Base-by-base conservation (phyloP, 2,113 vertebrate genomes). In the Petrocephalus microphthalmus region DNA sequence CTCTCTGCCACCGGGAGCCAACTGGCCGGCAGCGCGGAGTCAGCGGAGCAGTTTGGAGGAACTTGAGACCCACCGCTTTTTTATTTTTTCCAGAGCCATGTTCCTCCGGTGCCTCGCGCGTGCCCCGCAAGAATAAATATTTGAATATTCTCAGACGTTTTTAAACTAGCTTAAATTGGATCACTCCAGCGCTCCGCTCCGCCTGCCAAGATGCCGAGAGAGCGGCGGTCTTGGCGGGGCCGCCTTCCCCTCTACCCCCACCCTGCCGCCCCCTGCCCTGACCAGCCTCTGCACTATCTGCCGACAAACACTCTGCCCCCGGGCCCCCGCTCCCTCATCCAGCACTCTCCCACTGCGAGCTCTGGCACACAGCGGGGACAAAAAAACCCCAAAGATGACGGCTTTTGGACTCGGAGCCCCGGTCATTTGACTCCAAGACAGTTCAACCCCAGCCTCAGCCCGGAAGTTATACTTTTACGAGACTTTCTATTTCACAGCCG, bases 191-290 rank as follows among this genome's bases (percentile, higher is more conserved):
- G 93, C 92, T 92, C 94, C 93, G 94, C 87, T 95, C 93, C 84
- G 93, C 92, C 91, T 96, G 95, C 95, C 95, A 96, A 96, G 95
- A 96, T 95, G 95, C 95, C 95, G 95, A 94, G 92, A 96, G 94
- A 95, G 94, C 93, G 94, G 93, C 93, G 94, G 95, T 93, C 93
- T 95, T 95, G 95, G 95, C 94, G 92, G 93, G 93, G 92, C 91
- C 89, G 90, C 89, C 91, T 87, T 91, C 93, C 92, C 91, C 90
- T 92, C 60, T 92, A 15, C 71, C 87, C 56, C 56, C 83, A 1
- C 8, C 37, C 53, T 19, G 7, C 37, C 54, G 89, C 92, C 56
- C 89, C 91, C 83, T 91, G 93, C 93, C 93, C 94, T 92, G 93
- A 93, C 94, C 94, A 94, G 94, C 94, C 91, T 57, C 92, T 93